phyloP scores from a whole-genome alignment of 2,888 invertebrate genomes.

The Euproctis similis region DNA sequence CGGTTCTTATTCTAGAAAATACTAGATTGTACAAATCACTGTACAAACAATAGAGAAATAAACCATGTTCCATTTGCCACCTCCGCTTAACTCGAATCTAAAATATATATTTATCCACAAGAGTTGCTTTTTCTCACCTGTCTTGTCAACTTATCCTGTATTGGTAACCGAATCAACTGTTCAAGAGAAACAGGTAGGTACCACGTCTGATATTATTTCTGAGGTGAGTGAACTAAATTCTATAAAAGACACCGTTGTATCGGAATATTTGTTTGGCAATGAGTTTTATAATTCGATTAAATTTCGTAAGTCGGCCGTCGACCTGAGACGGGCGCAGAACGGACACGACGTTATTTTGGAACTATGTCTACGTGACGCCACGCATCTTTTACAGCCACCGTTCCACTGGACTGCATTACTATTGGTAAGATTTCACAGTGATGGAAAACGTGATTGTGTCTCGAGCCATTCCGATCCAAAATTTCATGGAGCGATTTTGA shows the following conservation, averaged over 20 bases:
- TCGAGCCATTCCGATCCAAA: constrained; percentile 44
- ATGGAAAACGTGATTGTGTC: constrained; percentile 59
- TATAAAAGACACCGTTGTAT: constrained; percentile 30
- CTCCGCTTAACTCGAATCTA: constrained; percentile 37
- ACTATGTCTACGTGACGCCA: constrained; percentile 59
- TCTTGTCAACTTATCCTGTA: constrained; percentile 26
- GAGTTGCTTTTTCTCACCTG: constrained; percentile 32
- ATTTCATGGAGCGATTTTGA: constrained; percentile 43
- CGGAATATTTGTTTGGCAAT: constrained; percentile 38
- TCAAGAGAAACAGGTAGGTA: constrained; percentile 7
- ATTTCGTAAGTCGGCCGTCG: constrained; percentile 51
- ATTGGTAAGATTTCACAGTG: constrained; percentile 57
- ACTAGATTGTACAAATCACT: constrained; percentile 40
- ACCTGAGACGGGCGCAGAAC: constrained; percentile 37
- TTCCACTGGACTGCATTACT: constrained; percentile 52
- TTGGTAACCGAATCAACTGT: constrained; percentile 27
- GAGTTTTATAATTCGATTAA: constrained; percentile 54
- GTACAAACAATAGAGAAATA: constrained; percentile 63
- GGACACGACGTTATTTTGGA: constrained; percentile 47
- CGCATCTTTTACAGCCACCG: constrained; percentile 50
- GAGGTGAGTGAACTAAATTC: constrained; percentile 32
- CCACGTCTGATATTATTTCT: constrained; percentile 11
- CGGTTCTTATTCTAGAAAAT: constrained; percentile 27
- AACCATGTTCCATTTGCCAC: constrained; percentile 52
- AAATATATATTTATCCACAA: constrained; percentile 33